Conservation (phyloP, 1,140 invertebrate species). For the Propsilocerus akamusi region DNA sequence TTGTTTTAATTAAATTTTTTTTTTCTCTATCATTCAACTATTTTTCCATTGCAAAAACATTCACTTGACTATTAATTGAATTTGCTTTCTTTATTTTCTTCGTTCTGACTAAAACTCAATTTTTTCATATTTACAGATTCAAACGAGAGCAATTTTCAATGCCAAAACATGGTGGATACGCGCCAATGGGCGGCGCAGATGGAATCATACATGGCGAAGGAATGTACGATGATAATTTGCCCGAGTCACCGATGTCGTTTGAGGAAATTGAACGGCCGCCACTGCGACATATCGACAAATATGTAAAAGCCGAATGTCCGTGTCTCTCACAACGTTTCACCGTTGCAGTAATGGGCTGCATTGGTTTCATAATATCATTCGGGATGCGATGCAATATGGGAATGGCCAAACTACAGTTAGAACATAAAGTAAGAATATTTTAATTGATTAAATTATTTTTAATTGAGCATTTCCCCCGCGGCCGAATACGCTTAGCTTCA, state of each 20-base stretch:
- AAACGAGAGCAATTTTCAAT: constrained; percentile 35
- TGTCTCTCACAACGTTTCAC: constrained; percentile 76
- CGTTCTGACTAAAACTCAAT: too few species aligned
- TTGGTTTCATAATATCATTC: constrained; percentile 86
- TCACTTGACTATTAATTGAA: background rate
- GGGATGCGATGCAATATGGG: constrained; percentile 94
- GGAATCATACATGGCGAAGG: constrained; percentile 24
- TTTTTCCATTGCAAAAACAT: background rate
- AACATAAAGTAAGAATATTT: constrained; percentile 30
- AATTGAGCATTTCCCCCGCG: constrained; percentile 4
- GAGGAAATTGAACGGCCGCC: constrained; percentile 55
- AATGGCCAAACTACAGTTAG: constrained; percentile 69
- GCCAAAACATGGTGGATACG: constrained; percentile 29
- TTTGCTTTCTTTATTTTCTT: background rate
- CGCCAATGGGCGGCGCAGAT: constrained; percentile 29
- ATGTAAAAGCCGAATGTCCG: constrained; percentile 70
- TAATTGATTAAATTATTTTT: constrained; percentile 5
- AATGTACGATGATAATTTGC: constrained; percentile 31
- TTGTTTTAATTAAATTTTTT: constrained; percentile 3
- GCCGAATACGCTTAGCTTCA: background rate
- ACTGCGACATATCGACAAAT: constrained; percentile 71
- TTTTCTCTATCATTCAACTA: background rate
- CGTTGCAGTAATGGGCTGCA: constrained; percentile 63
- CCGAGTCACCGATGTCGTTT: constrained; percentile 47
- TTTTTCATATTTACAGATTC: constrained; percentile 13